phyloP scores from a whole-genome alignment of 2,113 vertebrate genomes.

The Sebastes fasciatus region DNA sequence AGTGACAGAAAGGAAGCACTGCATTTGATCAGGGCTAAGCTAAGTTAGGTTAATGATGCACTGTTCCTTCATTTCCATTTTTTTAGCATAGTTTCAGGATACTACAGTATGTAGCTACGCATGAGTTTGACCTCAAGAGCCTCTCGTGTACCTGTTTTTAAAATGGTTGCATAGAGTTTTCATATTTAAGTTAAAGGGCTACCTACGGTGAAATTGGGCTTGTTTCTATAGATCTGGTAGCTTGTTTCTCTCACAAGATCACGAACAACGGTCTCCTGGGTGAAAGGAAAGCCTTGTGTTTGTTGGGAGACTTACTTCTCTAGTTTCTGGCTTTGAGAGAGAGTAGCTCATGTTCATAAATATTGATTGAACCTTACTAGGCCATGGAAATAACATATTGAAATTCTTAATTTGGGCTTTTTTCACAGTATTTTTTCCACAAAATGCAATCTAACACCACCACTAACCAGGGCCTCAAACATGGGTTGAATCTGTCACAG shows the following conservation, averaged over 20 bases:
- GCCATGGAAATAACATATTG: no score
- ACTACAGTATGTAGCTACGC: neutral
- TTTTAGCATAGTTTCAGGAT: neutral
- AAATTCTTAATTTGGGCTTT: no score
- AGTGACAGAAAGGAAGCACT: conserved; percentile 59
- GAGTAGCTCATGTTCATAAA: no score
- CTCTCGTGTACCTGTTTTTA: neutral
- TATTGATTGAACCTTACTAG: no score
- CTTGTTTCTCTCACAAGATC: no score
- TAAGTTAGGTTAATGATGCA: neutral
- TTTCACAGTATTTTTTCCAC: neutral
- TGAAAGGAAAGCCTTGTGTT: no score
- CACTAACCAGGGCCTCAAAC: neutral
- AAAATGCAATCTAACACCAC: neutral
- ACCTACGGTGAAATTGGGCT: neutral
- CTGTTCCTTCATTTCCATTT: neutral
- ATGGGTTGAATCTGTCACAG: neutral
- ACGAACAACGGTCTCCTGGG: no score
- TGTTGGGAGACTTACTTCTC: no score
- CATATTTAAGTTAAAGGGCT: neutral
- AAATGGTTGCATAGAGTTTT: neutral
- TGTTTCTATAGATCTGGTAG: no score
- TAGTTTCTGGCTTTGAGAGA: no score
- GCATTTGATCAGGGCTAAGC: conserved; percentile 7
- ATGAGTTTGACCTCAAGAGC: neutral